A percentile compares a stretch with the other conserved stretches of the same genome.
These are phyloP conservation scores for Xestia rhomboidea DNA, from an alignment of 2,888 invertebrate species.

Conservation along the genomic window DNA sequence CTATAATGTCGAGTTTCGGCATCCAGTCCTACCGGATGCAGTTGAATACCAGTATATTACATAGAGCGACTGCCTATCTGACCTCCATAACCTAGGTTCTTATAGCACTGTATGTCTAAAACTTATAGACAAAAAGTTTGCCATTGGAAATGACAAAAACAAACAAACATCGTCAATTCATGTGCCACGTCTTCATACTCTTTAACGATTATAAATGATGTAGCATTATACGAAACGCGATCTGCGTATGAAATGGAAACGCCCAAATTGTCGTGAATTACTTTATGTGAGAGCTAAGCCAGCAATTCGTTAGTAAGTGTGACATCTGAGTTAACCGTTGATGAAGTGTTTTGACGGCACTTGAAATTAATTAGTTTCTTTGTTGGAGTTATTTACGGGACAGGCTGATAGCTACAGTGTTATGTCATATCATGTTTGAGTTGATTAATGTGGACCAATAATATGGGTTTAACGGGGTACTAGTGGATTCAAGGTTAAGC, in stretches of 20 bases:
- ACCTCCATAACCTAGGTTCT: no score
- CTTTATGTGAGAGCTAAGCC: constrained; percentile 55
- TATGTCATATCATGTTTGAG: constrained; percentile 19
- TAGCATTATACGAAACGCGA: constrained; percentile 43
- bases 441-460: constrained; percentile 9
- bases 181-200: constrained; percentile 7
- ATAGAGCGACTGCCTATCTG: no score
- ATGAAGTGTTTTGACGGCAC: constrained; percentile 68
- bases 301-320: constrained; percentile 62
- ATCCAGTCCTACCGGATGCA: no score
- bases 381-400: constrained; percentile 53
- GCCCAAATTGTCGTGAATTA: constrained; percentile 62
- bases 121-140: neutral
- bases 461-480: neutral
- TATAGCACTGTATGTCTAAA: neutral
- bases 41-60: no score
- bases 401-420: constrained; percentile 18
- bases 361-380: constrained; percentile 70
- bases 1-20: no score
- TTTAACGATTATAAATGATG: constrained; percentile 54
- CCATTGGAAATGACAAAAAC: neutral
- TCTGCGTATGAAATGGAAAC: constrained; percentile 57
- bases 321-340: constrained; percentile 58
- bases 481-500: neutral
- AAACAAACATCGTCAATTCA: constrained; percentile 27